Evolutionary conservation across 2,797 vertebrate species (phyloP), one percentile per base, ranked within the genome.

Genomic region (Catostomus latipinnis): DNA sequence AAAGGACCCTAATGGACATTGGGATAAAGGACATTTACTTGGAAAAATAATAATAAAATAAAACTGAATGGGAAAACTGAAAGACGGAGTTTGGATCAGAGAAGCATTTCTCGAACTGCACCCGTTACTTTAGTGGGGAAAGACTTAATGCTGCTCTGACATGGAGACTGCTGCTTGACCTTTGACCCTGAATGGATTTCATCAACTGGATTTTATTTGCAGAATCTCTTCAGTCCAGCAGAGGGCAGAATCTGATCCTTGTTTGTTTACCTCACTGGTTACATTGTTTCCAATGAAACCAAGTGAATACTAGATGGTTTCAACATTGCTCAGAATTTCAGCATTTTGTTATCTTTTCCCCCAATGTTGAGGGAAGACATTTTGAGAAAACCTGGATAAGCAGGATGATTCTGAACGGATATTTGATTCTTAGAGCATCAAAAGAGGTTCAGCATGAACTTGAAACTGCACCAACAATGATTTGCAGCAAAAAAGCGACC

Each of bases 101-200:
- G 8, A 60, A 5, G 34, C 34, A 16, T 12, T 67, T 68, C 1
- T 50, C 13, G 16, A 71, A 34, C 1, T 0, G 46, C 53, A 18
- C 10, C 3, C 4, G 1, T 46, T 54, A 34, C 54, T 53, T 56
- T 4, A 3, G 34, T 34, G 34, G 34, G 22, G 6, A 45, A 46
- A 53, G 56, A 67, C 34, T 10, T 52, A 12, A 45, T 54, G 52
- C 45, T 10, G 60, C 71, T 60, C 18, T 11, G 46, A 46, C 11
- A 52, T 18, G 7, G 65, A 68, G 0, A 8, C 43, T 18, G 18
- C 46, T 22, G 60, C 57, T 66, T 8, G 43, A 13, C n/a, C 14
- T 12, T 53, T 52, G 52, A 76, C 60, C 74, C 5, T 67, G 56
- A 54, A 61, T 53, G 11, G 13, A 54, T 74, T 63, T 57, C 49